Evolutionary conservation across 2,888 invertebrate species (phyloP), one percentile per base, ranked within the genome.

Genomic region (Euzophera pinguis): DNA sequence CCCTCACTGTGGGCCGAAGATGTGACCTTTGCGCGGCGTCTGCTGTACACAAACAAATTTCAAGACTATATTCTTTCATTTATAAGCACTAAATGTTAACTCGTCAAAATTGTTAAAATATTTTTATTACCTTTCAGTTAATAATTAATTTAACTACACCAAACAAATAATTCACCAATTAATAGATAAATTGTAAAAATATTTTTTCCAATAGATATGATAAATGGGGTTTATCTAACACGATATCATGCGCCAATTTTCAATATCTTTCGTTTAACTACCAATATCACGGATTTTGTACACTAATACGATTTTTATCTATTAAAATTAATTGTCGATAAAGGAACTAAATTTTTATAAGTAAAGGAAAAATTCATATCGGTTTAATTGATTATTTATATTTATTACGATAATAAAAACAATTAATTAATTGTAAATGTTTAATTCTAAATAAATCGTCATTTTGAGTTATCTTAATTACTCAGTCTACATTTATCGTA

Each of bases 1-100:
- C 89, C 89, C 87, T 84, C 83, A 73, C 64, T 65, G 65, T 65
- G 64, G 63, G 55, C 63, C 65, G 53, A 55, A 62, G 78, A 56
- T 59, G 71, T 84, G 73, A 78, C 84, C 72, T 89, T 84, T 72
- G 55, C 59, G 32, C 17, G 60, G 58, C 75, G 82, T 38, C 16
- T 14, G 42, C 17, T 10, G 4, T 17, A 13, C 7, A 38, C 37
- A 38, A 38, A 1, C 13, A 3, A 12, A 2, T 38, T 38, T 38
- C 2, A 38, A n/a, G n/a, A n/a, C n/a, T n/a, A n/a, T n/a, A n/a
- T n/a, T n/a, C n/a, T n/a, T n/a, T n/a, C n/a, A n/a, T n/a, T n/a
- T n/a, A n/a, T n/a, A n/a, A n/a, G n/a, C n/a, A n/a, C n/a, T n/a
- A n/a, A n/a, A n/a, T n/a, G n/a, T n/a, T n/a, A n/a, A n/a, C n/a